These are phyloP conservation scores for Sericinus montela DNA, from an alignment of 2,888 invertebrate species.

Conservation along the genomic window DNA sequence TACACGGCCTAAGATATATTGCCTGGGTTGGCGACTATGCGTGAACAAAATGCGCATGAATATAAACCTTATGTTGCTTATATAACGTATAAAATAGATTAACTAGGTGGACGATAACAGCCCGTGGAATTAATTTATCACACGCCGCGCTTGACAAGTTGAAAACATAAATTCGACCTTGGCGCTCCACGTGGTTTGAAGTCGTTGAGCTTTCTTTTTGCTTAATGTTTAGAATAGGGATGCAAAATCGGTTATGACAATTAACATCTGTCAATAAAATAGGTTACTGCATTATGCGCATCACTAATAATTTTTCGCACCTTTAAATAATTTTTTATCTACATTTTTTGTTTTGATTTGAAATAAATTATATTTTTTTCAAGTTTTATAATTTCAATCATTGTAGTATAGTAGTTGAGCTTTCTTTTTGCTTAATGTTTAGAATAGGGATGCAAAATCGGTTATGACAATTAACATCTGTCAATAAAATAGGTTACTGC, in stretches of 20 bases:
- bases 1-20: slow-evolving; percentile 80
- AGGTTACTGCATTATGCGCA: too few relatives aligned
- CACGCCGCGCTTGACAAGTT: slow-evolving; percentile 80
- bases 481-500: too few relatives aligned
- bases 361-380: too few relatives aligned
- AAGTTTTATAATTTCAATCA: too few relatives aligned
- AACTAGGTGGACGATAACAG: slow-evolving; percentile 55
- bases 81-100: slow-evolving; percentile 37
- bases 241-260: not conserved
- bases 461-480: not conserved
- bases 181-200: slow-evolving; percentile 75
- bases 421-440: slow-evolving; percentile 40
- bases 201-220: slow-evolving; percentile 50
- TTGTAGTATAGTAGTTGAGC: slow-evolving; percentile 54
- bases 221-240: slow-evolving; percentile 27
- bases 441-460: slow-evolving; percentile 9
- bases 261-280: too few relatives aligned
- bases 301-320: too few relatives aligned
- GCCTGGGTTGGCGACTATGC: slow-evolving; percentile 80
- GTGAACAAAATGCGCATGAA: slow-evolving; percentile 50
- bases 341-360: too few relatives aligned
- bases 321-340: too few relatives aligned
- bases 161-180: slow-evolving; percentile 81
- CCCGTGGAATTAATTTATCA: slow-evolving; percentile 80
- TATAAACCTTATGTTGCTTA: slow-evolving; percentile 30